Evolutionary conservation across 2,888 invertebrate genomes (phyloP), one percentile per base, ranked within the genome.

Genomic region (Dione juno): DNA sequence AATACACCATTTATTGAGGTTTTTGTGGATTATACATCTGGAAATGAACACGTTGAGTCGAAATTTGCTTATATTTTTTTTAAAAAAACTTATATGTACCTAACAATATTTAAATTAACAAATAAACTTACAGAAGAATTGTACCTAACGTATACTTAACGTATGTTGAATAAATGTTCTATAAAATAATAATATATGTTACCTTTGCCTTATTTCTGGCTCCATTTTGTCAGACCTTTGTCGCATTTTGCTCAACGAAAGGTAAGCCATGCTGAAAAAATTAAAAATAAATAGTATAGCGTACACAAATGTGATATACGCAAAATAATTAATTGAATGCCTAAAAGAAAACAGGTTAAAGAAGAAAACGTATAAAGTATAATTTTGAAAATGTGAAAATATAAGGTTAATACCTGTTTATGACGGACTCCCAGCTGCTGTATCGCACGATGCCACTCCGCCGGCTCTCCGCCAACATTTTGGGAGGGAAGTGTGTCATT

Each of bases 351-450:
- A n/a, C n/a, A n/a, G n/a, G n/a, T n/a, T n/a, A n/a, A n/a, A n/a
- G n/a, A n/a, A n/a, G n/a, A n/a, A n/a, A n/a, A n/a, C n/a, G n/a
- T n/a, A n/a, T n/a, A n/a, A n/a, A n/a, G n/a, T n/a, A n/a, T n/a
- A n/a, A n/a, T n/a, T n/a, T n/a, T n/a, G n/a, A 40, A 50, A 35
- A 21, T 7, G 21, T 53, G 7, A 53, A 28, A 1, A 43, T 1
- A 3, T 3, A 13, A 28, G 53, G 8, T 35, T 28, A 11, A 14
- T 41, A 90, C 91, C 97, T 96, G 84, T 97, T 93, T 9, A 99
- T 94, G 0, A 96, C 94, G 0, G 98, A 98, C 83, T 97, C 96
- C 96, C 97, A 99, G 0, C 99, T 99, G 35, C 96, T 98, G 83
- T 95, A 96, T 88, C 99, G 96, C 45, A 97, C 80, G 7, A 84